Evolutionary conservation across 1,140 invertebrate genomes (phyloP).

Genomic region (Diachasma alloeum): DNA sequence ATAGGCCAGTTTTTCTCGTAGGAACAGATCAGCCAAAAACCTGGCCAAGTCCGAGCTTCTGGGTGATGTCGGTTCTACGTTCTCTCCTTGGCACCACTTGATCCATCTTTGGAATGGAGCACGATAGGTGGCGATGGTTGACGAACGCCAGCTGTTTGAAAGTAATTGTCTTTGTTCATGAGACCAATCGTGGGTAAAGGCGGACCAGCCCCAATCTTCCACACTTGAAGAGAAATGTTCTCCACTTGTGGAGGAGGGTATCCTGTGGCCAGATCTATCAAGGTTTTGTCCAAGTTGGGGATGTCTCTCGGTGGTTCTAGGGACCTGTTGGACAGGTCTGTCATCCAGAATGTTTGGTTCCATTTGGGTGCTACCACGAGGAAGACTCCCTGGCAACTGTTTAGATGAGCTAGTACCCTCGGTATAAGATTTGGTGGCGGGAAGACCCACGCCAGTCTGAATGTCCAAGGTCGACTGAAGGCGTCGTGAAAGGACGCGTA

Average conservation of each 20-base stretch:
- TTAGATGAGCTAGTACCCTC: neutral
- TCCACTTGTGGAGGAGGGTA: neutral
- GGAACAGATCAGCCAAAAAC: constrained; percentile 10
- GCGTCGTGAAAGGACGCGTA: neutral
- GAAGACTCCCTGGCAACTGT: neutral
- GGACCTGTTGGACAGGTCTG: neutral
- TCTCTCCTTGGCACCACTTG: constrained; percentile 31
- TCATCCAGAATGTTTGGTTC: neutral
- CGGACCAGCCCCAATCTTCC: neutral
- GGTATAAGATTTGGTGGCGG: neutral
- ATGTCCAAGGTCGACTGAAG: neutral
- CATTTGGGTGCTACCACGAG: neutral
- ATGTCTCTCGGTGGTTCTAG: neutral
- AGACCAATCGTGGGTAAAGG: constrained; percentile 15
- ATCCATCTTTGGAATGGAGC: constrained; percentile 38
- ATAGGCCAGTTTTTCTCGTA: constrained; percentile 29
- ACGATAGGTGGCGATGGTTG: neutral
- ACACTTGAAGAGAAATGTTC: neutral
- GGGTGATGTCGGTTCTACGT: constrained; percentile 30
- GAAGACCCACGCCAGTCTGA: neutral
- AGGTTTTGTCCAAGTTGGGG: neutral
- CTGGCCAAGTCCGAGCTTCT: constrained; percentile 15
- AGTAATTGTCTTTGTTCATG: neutral
- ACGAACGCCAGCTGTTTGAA: neutral
- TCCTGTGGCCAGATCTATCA: neutral